A percentile compares a stretch with the other conserved stretches of the same genome.
Conservation (phyloP, 1,140 invertebrate species). For the Protaetia brevitarsis region DNA sequence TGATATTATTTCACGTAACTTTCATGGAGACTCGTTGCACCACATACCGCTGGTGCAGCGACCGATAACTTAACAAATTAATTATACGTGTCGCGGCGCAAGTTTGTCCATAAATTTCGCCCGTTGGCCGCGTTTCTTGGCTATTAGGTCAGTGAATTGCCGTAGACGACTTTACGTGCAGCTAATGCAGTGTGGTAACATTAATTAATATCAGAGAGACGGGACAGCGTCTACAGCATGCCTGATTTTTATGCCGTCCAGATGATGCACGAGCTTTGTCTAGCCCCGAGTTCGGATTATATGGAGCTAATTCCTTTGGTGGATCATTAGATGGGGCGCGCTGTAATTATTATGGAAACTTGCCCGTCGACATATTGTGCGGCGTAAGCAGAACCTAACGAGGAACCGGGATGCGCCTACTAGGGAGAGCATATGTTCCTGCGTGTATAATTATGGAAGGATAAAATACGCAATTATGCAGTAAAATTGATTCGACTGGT, state of each 20-base stretch:
- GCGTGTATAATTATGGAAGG: no score
- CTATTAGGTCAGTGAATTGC: conserved; percentile 16
- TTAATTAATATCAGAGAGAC: conserved; percentile 1
- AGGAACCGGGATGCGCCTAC: no score
- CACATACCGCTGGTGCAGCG: neutral
- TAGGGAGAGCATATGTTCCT: no score
- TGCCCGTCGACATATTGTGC: no score
- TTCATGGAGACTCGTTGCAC: no score
- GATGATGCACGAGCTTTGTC: neutral
- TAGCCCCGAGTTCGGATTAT: neutral
- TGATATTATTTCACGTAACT: no score
- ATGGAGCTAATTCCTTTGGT: neutral
- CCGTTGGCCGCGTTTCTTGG: conserved; percentile 5
- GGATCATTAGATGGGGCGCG: neutral
- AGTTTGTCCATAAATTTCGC: neutral
- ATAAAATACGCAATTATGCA: no score
- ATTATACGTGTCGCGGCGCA: conserved; percentile 7
- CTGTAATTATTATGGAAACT: neutral
- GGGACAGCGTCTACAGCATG: neutral
- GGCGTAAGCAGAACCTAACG: no score
- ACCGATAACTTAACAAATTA: conserved; percentile 9
- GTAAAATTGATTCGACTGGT: no score
- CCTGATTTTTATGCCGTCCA: neutral
- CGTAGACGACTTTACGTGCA: conserved; percentile 3
- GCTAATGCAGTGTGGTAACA: neutral